Conservation (phyloP, 2,888 invertebrate species). For the Troglohyphantes excavatus region DNA sequence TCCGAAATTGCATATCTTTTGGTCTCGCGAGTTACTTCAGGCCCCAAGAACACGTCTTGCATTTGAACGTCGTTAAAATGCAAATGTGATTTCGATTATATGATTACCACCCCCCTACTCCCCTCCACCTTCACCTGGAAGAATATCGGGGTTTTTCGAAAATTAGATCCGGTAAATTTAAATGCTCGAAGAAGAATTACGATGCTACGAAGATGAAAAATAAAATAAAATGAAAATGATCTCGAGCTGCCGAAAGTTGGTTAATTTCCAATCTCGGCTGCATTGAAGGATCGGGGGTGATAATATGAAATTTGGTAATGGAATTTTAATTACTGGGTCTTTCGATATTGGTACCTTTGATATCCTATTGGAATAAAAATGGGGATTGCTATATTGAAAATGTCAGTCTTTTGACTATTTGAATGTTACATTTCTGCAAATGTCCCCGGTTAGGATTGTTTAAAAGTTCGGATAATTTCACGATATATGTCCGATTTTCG, state of each 20-base stretch:
- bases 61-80: constrained; percentile 59
- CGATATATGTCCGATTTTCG: no score
- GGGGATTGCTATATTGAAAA: no score
- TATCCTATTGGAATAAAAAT: constrained; percentile 33
- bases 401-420: no score
- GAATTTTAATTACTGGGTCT: constrained; percentile 59
- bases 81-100: constrained; percentile 68
- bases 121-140: constrained; percentile 21
- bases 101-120: constrained; percentile 58
- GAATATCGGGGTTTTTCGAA: constrained; percentile 59
- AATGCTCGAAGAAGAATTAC: constrained; percentile 50
- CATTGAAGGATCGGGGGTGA: constrained; percentile 48
- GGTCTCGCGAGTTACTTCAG: constrained; percentile 11
- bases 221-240: neutral
- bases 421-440: no score
- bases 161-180: constrained; percentile 62
- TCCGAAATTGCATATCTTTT: constrained; percentile 8
- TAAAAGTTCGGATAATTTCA: no score
- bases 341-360: constrained; percentile 3
- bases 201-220: neutral
- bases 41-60: constrained; percentile 17
- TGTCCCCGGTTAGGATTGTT: no score
- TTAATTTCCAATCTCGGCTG: constrained; percentile 42
- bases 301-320: constrained; percentile 60
- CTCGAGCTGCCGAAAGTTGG: constrained; percentile 33